Conservation (phyloP, 2,113 vertebrate genomes). For the Plecotus auritus region DNA sequence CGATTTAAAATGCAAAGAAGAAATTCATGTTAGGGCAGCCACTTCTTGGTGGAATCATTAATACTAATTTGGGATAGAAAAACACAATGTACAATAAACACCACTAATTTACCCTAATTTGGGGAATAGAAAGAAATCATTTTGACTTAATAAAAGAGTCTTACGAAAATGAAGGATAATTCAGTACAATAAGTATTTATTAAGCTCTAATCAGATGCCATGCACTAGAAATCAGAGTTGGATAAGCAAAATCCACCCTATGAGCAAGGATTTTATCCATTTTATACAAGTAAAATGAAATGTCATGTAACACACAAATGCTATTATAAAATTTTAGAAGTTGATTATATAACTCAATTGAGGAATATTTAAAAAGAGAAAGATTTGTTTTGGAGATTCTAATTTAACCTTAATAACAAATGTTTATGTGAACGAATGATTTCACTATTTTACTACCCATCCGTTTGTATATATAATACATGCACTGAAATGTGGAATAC, state of each 20-base stretch:
- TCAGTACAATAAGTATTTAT: conserved; percentile 38
- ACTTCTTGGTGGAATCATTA: conserved; percentile 28
- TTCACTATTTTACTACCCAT: not conserved
- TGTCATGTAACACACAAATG: not conserved
- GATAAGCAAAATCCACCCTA: not conserved
- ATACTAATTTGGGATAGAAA: conserved; percentile 47
- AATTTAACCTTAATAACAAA: conserved; percentile 39
- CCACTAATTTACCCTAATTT: conserved; percentile 43
- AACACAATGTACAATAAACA: not conserved
- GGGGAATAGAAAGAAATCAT: conserved; percentile 17
- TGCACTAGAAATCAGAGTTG: conserved; percentile 6
- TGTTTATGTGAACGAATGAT: conserved; percentile 24
- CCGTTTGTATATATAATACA: not conserved
- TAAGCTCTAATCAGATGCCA: conserved; percentile 19
- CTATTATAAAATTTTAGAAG: not conserved
- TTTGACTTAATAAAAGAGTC: conserved; percentile 14
- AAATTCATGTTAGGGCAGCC: conserved; percentile 23
- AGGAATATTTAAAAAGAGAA: conserved; percentile 35
- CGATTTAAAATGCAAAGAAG: conserved; percentile 49
- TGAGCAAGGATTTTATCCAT: conserved; percentile 17
- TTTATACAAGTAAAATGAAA: conserved; percentile 44
- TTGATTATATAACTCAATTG: not conserved
- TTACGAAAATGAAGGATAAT: conserved; percentile 47
- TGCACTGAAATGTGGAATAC: not conserved
- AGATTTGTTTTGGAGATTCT: conserved; percentile 18